phyloP scores from a whole-genome alignment of 1,140 invertebrate species.

The Drosophila littoralis region DNA sequence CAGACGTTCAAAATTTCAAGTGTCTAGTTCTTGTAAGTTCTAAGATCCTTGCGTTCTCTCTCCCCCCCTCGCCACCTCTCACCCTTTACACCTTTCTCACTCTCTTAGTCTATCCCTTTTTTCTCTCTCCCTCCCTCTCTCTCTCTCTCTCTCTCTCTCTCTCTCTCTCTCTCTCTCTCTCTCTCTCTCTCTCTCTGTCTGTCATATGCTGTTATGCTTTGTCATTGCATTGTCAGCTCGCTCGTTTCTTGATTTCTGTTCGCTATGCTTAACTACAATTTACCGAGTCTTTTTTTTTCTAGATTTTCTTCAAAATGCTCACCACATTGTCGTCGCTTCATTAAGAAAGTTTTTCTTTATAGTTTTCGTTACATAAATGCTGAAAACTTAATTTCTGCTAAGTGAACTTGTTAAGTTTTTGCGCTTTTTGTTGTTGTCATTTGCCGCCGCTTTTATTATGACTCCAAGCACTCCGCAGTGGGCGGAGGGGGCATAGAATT shows the following conservation, averaged over 20 bases:
- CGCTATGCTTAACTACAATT: slow-evolving; percentile 25
- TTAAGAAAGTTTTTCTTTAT: slow-evolving; percentile 81
- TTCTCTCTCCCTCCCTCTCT: neutral
- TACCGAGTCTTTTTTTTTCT: slow-evolving; percentile 22
- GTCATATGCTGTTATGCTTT: neutral
- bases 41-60: no score
- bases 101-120: neutral
- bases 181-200: neutral
- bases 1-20: no score
- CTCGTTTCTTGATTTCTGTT: neutral
- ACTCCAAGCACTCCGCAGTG: slow-evolving; percentile 16
- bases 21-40: no score
- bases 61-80: no score
- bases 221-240: slow-evolving; percentile 1
- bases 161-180: neutral
- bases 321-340: slow-evolving; percentile 80
- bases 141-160: neutral
- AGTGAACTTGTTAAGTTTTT: slow-evolving; percentile 81
- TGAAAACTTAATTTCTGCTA: slow-evolving; percentile 81
- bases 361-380: slow-evolving; percentile 80
- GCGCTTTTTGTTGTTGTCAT: slow-evolving; percentile 38
- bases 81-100: no score
- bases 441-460: slow-evolving; percentile 59
- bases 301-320: slow-evolving; percentile 61
- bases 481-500: neutral